Evolutionary conservation across 2,113 vertebrate species (phyloP).

Genomic region (Aleadryas rufinucha): DNA sequence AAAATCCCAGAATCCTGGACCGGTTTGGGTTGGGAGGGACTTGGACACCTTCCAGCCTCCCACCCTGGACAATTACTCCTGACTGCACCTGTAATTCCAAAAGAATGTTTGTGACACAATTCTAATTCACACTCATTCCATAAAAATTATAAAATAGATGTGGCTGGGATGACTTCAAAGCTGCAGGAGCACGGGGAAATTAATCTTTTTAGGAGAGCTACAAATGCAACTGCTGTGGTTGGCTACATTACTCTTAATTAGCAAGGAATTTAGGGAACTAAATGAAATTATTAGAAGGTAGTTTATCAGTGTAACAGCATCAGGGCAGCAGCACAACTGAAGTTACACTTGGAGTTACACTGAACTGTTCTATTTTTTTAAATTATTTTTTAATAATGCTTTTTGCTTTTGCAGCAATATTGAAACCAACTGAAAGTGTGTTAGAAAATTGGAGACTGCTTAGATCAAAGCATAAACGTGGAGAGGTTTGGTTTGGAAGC

Average conservation of each 20-base stretch:
- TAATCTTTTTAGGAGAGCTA: neutral
- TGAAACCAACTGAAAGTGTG: neutral
- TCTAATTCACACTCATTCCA: neutral
- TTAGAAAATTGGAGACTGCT: neutral
- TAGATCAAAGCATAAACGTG: neutral
- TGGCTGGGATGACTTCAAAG: neutral
- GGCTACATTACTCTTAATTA: neutral
- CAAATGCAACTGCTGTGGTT: neutral
- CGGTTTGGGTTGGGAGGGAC: neutral
- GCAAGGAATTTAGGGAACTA: neutral
- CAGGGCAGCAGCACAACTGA: neutral
- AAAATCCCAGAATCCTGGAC: neutral
- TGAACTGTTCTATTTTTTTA: neutral
- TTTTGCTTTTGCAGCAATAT: neutral
- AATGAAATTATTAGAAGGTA: neutral
- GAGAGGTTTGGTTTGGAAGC: neutral
- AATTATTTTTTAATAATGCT: neutral
- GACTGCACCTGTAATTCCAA: neutral
- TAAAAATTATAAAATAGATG: neutral
- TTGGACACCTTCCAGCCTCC: neutral
- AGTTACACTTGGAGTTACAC: neutral
- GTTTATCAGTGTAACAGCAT: neutral
- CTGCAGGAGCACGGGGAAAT: neutral
- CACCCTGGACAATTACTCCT: rapidly evolving
- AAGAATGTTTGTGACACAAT: neutral